phyloP scores from a whole-genome alignment of 1,140 invertebrate species.

The Drosophila melanica region DNA sequence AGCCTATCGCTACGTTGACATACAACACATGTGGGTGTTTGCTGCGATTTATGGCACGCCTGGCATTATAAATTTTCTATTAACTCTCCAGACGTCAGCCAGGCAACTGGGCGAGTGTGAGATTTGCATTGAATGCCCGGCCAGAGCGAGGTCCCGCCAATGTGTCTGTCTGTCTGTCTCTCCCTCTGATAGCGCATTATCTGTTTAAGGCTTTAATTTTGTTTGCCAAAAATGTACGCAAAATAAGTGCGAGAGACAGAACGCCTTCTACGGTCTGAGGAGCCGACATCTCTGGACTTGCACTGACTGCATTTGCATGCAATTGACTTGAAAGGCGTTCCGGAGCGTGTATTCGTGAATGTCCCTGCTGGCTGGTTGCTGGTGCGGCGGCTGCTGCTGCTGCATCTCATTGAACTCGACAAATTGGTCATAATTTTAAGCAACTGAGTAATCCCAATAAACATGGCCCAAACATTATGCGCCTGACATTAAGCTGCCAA shows the following conservation, averaged over 20 bases:
- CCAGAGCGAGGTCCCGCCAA: background rate
- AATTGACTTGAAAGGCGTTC: conserved; percentile 72
- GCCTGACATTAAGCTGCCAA: conserved; percentile 76
- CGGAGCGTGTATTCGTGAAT: conserved; percentile 13
- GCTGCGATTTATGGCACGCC: conserved; percentile 72
- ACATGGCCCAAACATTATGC: conserved; percentile 81
- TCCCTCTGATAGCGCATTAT: conserved; percentile 68
- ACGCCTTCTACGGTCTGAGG: conserved; percentile 65
- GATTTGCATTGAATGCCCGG: conserved; percentile 76
- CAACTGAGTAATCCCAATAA: conserved; percentile 79
- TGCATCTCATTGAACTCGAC: conserved; percentile 76
- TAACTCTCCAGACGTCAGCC: conserved; percentile 62
- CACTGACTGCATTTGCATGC: conserved; percentile 64
- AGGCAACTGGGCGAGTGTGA: conserved; percentile 23
- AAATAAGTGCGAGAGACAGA: conserved; percentile 65
- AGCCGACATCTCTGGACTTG: conserved; percentile 7
- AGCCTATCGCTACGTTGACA: conserved; percentile 44
- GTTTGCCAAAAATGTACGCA: conserved; percentile 79
- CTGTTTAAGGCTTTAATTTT: conserved; percentile 83
- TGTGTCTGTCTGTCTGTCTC: conserved; percentile 11
- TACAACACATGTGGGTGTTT: conserved; percentile 59
- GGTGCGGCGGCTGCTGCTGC: conserved; percentile 12
- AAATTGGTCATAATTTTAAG: conserved; percentile 82
- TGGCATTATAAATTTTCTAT: conserved; percentile 81
- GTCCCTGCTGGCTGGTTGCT: conserved; percentile 5